Conservation (phyloP, 1,140 invertebrate species). For the Aethina tumida region DNA sequence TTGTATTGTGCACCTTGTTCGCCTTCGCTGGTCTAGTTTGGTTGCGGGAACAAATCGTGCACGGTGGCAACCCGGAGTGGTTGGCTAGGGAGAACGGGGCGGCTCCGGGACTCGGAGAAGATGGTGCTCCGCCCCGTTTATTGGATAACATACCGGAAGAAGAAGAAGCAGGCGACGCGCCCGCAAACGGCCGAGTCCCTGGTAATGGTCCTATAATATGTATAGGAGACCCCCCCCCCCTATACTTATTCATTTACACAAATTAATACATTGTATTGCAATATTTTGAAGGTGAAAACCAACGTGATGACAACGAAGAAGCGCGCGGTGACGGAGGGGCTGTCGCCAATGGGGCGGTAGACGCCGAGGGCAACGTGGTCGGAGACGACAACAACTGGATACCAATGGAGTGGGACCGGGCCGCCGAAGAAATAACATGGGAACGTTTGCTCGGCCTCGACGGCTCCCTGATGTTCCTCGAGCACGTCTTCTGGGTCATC, state of each 20-base stretch:
- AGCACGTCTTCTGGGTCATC: conserved; percentile 99
- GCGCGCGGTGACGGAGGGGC: conserved; percentile 5
- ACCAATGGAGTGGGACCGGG: conserved; percentile 96
- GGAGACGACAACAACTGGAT: conserved; percentile 93
- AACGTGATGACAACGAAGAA: conserved; percentile 23
- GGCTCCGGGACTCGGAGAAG: conserved; percentile 8
- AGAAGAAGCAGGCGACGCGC: conserved; percentile 12
- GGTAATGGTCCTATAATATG: neutral
- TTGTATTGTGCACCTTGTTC: conserved; percentile 92
- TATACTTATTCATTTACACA: neutral
- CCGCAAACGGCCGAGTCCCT: no score
- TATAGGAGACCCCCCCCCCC: neutral
- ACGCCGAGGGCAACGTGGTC: conserved; percentile 40
- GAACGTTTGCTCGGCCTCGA: conserved; percentile 91
- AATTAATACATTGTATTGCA: neutral
- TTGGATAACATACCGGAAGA: conserved; percentile 24
- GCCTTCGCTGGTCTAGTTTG: conserved; percentile 96
- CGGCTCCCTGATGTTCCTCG: conserved; percentile 92
- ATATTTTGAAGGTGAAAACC: conserved; percentile 12
- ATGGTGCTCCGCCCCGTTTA: conserved; percentile 9
- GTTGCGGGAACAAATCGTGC: conserved; percentile 95
- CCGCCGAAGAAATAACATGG: conserved; percentile 96
- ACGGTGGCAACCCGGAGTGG: conserved; percentile 67
- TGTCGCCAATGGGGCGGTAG: conserved; percentile 13
- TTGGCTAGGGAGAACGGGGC: conserved; percentile 22